Conservation (phyloP, 1,140 invertebrate species). For the Lucilia sericata region DNA sequence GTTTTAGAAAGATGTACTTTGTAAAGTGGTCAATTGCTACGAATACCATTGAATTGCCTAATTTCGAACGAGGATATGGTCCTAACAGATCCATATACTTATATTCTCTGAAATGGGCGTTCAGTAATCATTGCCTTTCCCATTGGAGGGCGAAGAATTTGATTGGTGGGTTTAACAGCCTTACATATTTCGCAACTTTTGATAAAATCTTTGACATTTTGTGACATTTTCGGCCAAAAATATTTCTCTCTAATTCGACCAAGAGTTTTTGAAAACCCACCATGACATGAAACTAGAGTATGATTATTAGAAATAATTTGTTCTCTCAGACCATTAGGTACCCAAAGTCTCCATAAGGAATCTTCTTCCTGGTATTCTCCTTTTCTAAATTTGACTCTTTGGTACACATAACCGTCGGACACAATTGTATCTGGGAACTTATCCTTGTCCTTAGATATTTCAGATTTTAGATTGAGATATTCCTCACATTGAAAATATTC, state of each 20-base stretch:
- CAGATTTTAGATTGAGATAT: neutral
- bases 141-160: conserved; percentile 26
- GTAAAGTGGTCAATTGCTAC: conserved; percentile 42
- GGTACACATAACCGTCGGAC: neutral
- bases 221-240: conserved; percentile 41
- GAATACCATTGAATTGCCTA: conserved; percentile 33
- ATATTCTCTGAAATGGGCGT: neutral
- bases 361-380: conserved; percentile 11
- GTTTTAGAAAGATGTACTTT: conserved; percentile 41
- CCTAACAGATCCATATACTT: conserved; percentile 38
- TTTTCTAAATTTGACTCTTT: conserved; percentile 6
- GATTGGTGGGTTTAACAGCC: neutral
- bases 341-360: conserved; percentile 14
- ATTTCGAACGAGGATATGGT: conserved; percentile 36
- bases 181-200: conserved; percentile 11
- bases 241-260: conserved; percentile 24
- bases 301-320: neutral
- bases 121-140: neutral
- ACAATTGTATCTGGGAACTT: neutral
- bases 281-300: conserved; percentile 26
- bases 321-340: neutral
- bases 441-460: neutral
- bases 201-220: conserved; percentile 19
- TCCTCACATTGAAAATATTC: neutral
- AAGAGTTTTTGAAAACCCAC: conserved; percentile 9